Percentiles rank a stretch among this genome's conserved stretches.
Conservation (phyloP, 2,113 vertebrate species). For the Rhodinocichla rosea region DNA sequence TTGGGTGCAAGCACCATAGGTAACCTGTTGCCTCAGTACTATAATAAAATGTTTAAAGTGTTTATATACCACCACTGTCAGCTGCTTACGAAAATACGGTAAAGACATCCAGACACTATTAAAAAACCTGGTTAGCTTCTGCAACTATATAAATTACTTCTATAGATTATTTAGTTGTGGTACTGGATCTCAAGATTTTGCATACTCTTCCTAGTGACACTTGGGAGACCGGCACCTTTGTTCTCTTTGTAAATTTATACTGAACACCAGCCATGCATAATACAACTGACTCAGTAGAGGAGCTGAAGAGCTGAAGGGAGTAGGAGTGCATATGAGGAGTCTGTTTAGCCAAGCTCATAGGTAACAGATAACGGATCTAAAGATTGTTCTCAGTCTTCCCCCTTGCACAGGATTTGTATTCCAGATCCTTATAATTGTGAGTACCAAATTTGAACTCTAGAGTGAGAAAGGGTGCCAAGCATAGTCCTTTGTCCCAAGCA, state of each 20-base stretch:
- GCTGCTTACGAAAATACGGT: not conserved
- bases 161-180: not conserved
- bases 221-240: not conserved
- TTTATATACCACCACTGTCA: constrained; percentile 31
- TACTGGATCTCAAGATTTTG: not conserved
- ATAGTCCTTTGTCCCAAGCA: not conserved
- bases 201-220: not conserved
- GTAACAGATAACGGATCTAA: not conserved
- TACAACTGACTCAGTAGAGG: not conserved
- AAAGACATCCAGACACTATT: not conserved
- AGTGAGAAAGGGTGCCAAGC: not conserved
- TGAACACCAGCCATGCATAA: not conserved
- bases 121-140: not conserved
- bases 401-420: not conserved
- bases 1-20: not conserved
- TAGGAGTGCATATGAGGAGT: not conserved
- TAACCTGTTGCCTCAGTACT: not conserved
- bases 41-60: constrained; percentile 30
- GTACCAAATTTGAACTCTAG: not conserved
- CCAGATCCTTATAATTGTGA: not conserved
- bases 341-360: not conserved
- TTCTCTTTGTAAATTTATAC: not conserved
- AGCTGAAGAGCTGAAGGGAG: not conserved
- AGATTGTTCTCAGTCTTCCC: not conserved
- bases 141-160: not conserved